Evolutionary conservation across 2,888 invertebrate genomes (phyloP).

Genomic region (Pecten maximus): DNA sequence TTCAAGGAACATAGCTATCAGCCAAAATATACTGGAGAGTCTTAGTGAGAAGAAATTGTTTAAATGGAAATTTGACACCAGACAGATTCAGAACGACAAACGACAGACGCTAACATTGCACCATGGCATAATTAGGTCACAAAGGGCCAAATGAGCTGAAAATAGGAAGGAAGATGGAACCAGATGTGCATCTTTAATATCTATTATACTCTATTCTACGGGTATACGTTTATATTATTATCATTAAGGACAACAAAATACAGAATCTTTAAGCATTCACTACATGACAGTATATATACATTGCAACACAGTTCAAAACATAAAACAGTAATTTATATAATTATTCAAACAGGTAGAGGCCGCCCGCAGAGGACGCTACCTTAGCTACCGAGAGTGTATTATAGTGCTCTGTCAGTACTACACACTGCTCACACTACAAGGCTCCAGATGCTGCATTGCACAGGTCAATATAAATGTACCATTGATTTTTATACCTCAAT

Average conservation of each 20-base stretch:
- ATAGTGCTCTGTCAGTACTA: neutral
- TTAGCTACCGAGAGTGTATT: neutral
- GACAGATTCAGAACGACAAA: too few relatives aligned
- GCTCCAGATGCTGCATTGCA: conserved; percentile 20
- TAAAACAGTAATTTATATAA: neutral
- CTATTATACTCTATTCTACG: too few relatives aligned
- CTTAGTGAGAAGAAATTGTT: too few relatives aligned
- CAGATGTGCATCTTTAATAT: neutral
- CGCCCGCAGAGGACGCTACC: neutral
- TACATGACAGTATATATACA: neutral
- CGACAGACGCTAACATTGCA: too few relatives aligned
- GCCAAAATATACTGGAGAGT: too few relatives aligned
- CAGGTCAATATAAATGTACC: neutral
- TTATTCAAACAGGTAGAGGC: neutral
- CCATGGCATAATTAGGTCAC: too few relatives aligned
- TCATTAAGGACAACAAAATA: neutral
- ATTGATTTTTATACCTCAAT: conserved; percentile 24
- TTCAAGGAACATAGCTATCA: too few relatives aligned
- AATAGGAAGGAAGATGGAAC: too few relatives aligned
- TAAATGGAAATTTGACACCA: too few relatives aligned
- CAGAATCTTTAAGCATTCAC: neutral
- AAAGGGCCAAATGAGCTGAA: too few relatives aligned
- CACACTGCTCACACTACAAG: neutral
- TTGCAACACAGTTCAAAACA: neutral
- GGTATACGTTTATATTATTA: too few relatives aligned